Percentiles rank a stretch among this genome's conserved stretches.
Conservation (phyloP, 2,888 invertebrate species). For the Seira sanloemensis region DNA sequence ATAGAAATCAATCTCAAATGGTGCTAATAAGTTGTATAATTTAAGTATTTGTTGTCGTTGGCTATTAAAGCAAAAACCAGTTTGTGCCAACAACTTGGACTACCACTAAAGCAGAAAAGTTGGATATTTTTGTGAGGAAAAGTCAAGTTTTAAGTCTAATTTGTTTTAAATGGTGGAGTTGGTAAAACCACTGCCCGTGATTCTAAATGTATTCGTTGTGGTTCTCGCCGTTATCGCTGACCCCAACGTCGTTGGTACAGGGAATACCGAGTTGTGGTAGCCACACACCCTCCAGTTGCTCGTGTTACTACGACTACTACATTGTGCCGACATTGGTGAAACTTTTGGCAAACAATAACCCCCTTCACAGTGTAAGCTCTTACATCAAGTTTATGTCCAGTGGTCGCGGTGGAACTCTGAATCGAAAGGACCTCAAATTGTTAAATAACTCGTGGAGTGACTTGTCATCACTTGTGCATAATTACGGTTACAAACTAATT, state of each 20-base stretch:
- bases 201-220: constrained; percentile 56
- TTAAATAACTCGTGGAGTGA: constrained; percentile 43
- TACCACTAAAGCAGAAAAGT: no score
- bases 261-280: no score
- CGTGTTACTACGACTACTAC: neutral
- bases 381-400: constrained; percentile 13
- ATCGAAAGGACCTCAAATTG: constrained; percentile 36
- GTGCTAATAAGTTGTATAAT: no score
- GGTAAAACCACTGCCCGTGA: constrained; percentile 27
- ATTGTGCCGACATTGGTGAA: constrained; percentile 11
- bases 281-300: neutral
- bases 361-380: constrained; percentile 15
- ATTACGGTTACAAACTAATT: neutral
- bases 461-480: neutral
- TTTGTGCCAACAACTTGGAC: no score
- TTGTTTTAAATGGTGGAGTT: constrained; percentile 27
- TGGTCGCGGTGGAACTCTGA: constrained; percentile 23
- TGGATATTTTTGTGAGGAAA: no score
- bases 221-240: neutral
- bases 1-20: no score
- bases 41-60: no score
- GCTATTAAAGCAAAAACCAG: no score
- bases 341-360: constrained; percentile 33
- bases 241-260: neutral
- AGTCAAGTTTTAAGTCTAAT: constrained; percentile 18